Base-by-base conservation (phyloP, 2,113 vertebrate species). In the Parus major region DNA sequence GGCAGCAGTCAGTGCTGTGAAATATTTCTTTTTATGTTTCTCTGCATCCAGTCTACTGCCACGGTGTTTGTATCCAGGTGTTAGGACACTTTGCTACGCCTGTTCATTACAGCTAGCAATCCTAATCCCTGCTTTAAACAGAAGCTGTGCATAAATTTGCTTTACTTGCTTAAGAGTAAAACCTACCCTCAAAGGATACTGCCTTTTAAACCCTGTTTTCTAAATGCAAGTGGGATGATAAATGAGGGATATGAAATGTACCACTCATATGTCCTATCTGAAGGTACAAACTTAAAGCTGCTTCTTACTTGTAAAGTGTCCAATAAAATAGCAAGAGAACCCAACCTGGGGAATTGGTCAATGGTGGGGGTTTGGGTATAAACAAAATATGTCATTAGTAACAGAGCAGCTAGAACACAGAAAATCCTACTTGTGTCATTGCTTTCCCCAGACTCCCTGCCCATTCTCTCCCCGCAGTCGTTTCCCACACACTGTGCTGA, bases 251-350 rank as follows among this genome's bases (percentile, higher is more conserved):
- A 29, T 0, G 1, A 49, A 85, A 31, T 13, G 3, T 65, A 0
- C 8, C 42, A 4, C n/a, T 29, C 1, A 0, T 8, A 5, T 41
- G 22, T 22, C 27, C 31, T 60, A 1, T 19, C 35, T 2, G 1
- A 66, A 46, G 35, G 23, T 4, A 19, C 25, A 61, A 70, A 33
- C 7, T 75, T 50, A 41, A 82, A 78, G 11, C 12, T 46, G 22
- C 29, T 21, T 10, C 42, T 57, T 57, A 11, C 12, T 10, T 36
- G 2, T 60, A 19, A 63, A 59, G 5, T 16, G 7, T n/a, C 46
- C 42, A 44, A 0, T 53, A 52, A 70, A 81, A 57, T 20, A 47
- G 14, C 29, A 68, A 36, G 25, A 82, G 28, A 82, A 47, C 4
- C 1, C 8, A 68, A 2, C 15, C 35, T 29, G 7, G 53, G 8